Evolutionary conservation across 2,888 invertebrate species (phyloP).

Genomic region (Minunthozetes semirufus): DNA sequence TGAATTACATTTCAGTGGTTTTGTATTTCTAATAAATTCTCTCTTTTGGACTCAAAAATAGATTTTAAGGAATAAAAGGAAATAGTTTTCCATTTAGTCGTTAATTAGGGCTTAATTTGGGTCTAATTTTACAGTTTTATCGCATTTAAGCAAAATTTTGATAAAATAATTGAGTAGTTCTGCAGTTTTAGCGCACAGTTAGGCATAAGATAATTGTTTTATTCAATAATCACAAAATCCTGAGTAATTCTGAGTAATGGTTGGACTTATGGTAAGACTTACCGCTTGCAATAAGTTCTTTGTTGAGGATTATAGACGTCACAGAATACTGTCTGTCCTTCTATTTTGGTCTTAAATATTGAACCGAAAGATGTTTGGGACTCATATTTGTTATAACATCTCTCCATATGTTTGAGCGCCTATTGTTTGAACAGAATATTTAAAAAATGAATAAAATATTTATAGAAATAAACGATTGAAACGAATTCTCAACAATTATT

Average conservation of each 20-base stretch:
- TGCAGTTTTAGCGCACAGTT: too few relatives aligned
- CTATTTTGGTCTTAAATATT: slow-evolving; percentile 84
- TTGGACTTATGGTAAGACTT: not conserved
- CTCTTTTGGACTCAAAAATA: too few relatives aligned
- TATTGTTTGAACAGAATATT: slow-evolving; percentile 53
- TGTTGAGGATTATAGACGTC: slow-evolving; percentile 84
- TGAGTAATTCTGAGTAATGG: too few relatives aligned
- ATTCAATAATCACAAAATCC: too few relatives aligned
- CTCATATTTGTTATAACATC: slow-evolving; percentile 95
- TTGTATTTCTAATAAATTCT: too few relatives aligned
- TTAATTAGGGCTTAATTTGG: slow-evolving; percentile 5
- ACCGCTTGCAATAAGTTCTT: slow-evolving; percentile 86
- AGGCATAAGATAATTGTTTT: too few relatives aligned
- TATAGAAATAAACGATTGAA: not conserved
- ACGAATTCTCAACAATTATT: not conserved
- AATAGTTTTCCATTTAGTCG: not conserved
- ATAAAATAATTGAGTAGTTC: too few relatives aligned
- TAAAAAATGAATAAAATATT: slow-evolving; percentile 47
- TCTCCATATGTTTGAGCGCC: slow-evolving; percentile 94
- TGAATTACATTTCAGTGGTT: too few relatives aligned
- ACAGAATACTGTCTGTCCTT: slow-evolving; percentile 94
- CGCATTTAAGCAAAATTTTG: too few relatives aligned
- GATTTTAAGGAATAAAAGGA: not conserved
- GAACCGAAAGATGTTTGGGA: slow-evolving; percentile 95
- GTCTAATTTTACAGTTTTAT: too few relatives aligned